Percentiles rank a stretch among this genome's conserved stretches.
Evolutionary conservation across 2,888 invertebrate species (phyloP).

Genomic region (Camponotus fellah): DNA sequence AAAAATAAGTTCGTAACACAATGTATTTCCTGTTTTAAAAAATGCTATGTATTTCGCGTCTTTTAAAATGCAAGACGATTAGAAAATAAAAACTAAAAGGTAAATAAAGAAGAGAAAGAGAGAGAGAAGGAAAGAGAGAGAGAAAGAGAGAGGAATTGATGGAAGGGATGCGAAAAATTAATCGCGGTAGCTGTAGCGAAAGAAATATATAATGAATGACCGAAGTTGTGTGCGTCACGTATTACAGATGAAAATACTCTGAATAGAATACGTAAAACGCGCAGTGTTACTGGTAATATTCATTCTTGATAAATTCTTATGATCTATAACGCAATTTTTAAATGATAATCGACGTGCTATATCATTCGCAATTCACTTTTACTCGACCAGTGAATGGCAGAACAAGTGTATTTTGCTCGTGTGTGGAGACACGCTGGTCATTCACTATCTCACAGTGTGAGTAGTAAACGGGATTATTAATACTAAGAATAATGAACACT

Average conservation of each 20-base stretch:
- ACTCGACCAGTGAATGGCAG: constrained; percentile 8
- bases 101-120: neutral
- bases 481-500: constrained; percentile 52
- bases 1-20: neutral
- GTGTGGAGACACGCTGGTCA: constrained; percentile 26
- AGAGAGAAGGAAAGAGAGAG: neutral
- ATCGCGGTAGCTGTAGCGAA: neutral
- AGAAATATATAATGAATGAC: neutral
- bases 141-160: neutral
- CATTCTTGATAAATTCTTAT: constrained; percentile 33
- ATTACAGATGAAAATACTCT: neutral
- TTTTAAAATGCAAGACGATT: neutral
- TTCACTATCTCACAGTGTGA: constrained; percentile 22
- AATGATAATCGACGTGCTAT: constrained; percentile 30
- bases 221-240: neutral
- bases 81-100: neutral
- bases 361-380: constrained; percentile 20
- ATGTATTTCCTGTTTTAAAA: neutral
- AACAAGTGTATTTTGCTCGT: constrained; percentile 21
- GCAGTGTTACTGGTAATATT: neutral
- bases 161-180: constrained; percentile 12
- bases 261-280: neutral
- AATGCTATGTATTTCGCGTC: neutral
- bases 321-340: constrained; percentile 17
- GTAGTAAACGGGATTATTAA: constrained; percentile 47